phyloP scores from a whole-genome alignment of 2,888 invertebrate species.

The Urechis unicinctus region DNA sequence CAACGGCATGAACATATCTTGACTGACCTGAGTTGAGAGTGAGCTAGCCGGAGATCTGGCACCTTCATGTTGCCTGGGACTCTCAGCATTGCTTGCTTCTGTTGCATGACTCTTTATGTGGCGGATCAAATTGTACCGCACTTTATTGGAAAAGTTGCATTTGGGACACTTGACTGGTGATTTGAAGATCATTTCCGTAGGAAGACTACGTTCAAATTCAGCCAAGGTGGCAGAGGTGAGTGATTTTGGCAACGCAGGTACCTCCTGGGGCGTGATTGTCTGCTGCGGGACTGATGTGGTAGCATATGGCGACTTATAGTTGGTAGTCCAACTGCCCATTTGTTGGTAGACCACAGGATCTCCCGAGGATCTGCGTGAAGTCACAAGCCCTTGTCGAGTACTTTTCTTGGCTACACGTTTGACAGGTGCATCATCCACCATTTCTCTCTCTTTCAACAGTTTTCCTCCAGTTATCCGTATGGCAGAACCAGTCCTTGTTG shows the following conservation, averaged over 20 bases:
- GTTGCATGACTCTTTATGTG: constrained; percentile 11
- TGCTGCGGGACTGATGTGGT: background rate
- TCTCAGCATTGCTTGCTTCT: too few species aligned
- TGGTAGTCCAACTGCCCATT: background rate
- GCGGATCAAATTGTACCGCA: constrained; percentile 10
- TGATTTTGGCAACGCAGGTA: background rate
- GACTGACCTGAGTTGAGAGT: too few species aligned
- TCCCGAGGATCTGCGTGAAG: too few species aligned
- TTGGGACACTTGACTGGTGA: constrained; percentile 13
- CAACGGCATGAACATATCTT: too few species aligned
- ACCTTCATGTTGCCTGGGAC: too few species aligned
- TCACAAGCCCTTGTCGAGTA: background rate
- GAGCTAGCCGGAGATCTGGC: too few species aligned
- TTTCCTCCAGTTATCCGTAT: background rate
- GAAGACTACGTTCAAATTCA: background rate
- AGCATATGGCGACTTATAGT: background rate
- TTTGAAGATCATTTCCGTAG: constrained; percentile 12
- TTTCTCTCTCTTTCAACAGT: background rate
- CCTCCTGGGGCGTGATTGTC: background rate
- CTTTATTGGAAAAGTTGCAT: constrained; percentile 14
- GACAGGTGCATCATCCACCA: background rate
- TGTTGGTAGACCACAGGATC: background rate
- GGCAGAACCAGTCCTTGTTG: background rate
- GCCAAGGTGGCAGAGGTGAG: background rate
- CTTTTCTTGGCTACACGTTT: background rate